Evolutionary conservation across 1,140 invertebrate genomes (phyloP).

Genomic region (Trichoplusia ni): DNA sequence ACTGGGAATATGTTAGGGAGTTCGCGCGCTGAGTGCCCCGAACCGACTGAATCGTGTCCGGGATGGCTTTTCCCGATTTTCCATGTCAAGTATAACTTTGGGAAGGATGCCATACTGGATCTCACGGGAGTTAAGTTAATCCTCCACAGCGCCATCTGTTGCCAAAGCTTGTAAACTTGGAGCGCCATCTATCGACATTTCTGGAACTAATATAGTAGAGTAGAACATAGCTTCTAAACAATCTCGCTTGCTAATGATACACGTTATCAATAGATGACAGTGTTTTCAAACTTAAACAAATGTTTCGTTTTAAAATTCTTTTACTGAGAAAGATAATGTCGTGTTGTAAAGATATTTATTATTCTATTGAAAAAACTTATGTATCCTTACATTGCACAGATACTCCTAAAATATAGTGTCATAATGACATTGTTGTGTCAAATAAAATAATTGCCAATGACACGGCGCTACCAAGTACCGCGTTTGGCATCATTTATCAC

Average conservation of each 20-base stretch:
- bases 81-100: slow-evolving; percentile 32
- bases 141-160: neutral
- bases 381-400: neutral
- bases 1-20: slow-evolving; percentile 34
- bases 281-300: no score
- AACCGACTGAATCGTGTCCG: slow-evolving; percentile 70
- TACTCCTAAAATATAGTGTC: no score
- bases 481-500: no score
- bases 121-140: slow-evolving; percentile 1
- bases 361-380: neutral
- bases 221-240: neutral
- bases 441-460: no score
- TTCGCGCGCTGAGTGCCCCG: slow-evolving; percentile 62
- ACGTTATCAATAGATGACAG: neutral
- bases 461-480: no score
- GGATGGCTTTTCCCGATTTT: slow-evolving; percentile 66
- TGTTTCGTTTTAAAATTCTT: no score
- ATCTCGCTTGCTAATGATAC: neutral
- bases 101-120: slow-evolving; percentile 15
- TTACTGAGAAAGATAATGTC: no score
- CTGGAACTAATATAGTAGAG: neutral
- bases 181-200: neutral
- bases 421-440: no score
- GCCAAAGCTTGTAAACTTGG: neutral
- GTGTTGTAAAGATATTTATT: no score